Percentiles rank a stretch among this genome's conserved stretches.
Evolutionary conservation across 2,888 invertebrate genomes (phyloP).

Genomic region (Cheilosia pagana): DNA sequence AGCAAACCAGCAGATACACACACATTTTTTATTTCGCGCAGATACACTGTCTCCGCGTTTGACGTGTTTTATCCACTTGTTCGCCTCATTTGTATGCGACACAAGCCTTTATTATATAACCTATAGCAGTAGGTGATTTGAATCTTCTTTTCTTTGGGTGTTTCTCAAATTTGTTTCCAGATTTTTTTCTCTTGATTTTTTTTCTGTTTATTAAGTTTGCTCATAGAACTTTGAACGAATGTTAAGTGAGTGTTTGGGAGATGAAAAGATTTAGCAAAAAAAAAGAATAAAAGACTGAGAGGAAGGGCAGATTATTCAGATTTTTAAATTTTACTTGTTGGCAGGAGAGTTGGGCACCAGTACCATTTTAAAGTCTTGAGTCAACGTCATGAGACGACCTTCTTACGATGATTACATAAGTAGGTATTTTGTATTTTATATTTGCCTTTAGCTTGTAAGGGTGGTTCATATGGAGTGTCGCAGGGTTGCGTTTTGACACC

Average conservation of each 20-base stretch:
- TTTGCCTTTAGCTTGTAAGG: too few relatives aligned
- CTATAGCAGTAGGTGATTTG: conserved; percentile 52
- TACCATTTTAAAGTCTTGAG: not conserved
- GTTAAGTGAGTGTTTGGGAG: conserved; percentile 24
- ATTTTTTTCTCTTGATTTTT: conserved; percentile 1
- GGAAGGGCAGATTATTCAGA: conserved; percentile 30
- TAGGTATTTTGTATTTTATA: too few relatives aligned
- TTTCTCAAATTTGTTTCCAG: not conserved
- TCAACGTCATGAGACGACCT: too few relatives aligned
- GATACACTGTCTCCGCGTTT: conserved; percentile 35
- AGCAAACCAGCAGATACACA: conserved; percentile 8
- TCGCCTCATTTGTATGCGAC: conserved; percentile 58
- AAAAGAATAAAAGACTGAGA: not conserved
- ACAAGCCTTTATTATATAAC: conserved; percentile 63
- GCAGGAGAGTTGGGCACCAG: not conserved
- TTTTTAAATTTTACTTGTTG: not conserved
- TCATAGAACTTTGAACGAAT: conserved; percentile 36
- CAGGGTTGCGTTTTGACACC: too few relatives aligned
- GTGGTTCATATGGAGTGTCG: too few relatives aligned
- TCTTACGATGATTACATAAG: too few relatives aligned
- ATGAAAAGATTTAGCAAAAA: conserved; percentile 7
- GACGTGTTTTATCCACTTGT: conserved; percentile 38
- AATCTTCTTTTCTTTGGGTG: conserved; percentile 23
- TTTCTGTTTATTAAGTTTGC: conserved; percentile 11
- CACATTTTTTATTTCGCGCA: conserved; percentile 4